Evolutionary conservation across 2,113 vertebrate species (phyloP).

Genomic region (Tylochromis polylepis): DNA sequence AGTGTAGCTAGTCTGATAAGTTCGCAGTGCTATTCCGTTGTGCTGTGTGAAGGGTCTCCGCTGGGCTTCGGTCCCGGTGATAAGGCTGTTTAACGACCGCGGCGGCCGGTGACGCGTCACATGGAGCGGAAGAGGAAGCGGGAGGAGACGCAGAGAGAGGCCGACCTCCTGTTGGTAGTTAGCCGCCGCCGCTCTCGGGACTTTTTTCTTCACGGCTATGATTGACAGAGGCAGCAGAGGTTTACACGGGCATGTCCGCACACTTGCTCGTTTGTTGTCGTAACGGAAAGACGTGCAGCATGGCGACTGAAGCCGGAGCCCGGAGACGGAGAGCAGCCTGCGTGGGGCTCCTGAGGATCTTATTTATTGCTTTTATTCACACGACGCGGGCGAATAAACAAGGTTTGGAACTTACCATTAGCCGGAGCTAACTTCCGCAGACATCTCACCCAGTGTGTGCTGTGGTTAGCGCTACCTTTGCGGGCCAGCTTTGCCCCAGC

Average conservation of each 20-base stretch:
- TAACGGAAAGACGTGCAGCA: slow-evolving; percentile 54
- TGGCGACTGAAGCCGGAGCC: slow-evolving; percentile 61
- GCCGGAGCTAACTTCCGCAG: slow-evolving; percentile 53
- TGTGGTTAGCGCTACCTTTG: slow-evolving; percentile 8
- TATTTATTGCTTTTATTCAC: slow-evolving; percentile 80
- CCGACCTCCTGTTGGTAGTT: slow-evolving; percentile 19
- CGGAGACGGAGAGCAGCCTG: slow-evolving; percentile 50
- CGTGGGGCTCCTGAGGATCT: slow-evolving; percentile 67
- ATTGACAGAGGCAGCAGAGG: slow-evolving; percentile 68
- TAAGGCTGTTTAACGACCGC: background rate
- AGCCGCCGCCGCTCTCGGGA: background rate
- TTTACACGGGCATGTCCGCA: slow-evolving; percentile 49
- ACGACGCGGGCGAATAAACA: slow-evolving; percentile 73
- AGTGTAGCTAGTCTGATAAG: background rate
- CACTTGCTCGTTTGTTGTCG: slow-evolving; percentile 32
- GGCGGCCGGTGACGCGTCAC: slow-evolving; percentile 11
- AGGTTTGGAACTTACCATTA: slow-evolving; percentile 69
- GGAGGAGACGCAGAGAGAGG: background rate
- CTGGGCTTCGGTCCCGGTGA: background rate
- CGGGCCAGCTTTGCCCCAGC: slow-evolving; percentile 20
- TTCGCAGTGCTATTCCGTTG: background rate
- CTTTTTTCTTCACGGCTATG: slow-evolving; percentile 33
- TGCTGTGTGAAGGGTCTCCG: background rate
- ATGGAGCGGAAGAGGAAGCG: slow-evolving; percentile 10
- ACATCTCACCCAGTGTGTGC: slow-evolving; percentile 20